phyloP scores from a whole-genome alignment of 2,113 vertebrate species.

The Dasyornis broadbenti region DNA sequence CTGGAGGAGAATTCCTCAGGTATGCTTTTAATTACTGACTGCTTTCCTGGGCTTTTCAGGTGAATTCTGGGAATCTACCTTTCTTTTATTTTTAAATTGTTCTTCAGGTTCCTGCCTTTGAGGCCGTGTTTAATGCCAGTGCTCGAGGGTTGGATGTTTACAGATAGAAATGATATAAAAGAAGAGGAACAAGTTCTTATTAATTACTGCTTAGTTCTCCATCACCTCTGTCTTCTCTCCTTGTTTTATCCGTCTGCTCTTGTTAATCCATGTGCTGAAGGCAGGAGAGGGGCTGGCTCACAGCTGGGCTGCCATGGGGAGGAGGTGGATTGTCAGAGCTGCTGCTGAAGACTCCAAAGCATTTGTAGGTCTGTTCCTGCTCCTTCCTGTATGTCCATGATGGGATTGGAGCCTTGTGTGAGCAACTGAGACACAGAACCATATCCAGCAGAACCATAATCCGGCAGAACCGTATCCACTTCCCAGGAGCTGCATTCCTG shows the following conservation, averaged over 20 bases:
- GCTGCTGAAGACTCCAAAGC: too few species aligned
- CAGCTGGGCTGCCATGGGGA: not conserved
- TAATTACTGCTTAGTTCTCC: not conserved
- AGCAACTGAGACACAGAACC: not conserved
- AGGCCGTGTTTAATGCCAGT: not conserved
- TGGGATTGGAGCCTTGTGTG: not conserved
- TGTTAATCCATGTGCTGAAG: not conserved
- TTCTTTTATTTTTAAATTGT: not conserved
- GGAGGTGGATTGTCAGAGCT: not conserved
- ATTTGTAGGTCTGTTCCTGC: not conserved
- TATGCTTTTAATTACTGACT: not conserved
- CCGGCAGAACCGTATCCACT: not conserved
- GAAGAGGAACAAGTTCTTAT: not conserved
- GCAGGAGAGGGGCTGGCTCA: not conserved
- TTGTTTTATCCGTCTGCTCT: not conserved
- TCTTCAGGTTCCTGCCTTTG: not conserved
- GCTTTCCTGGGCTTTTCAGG: not conserved
- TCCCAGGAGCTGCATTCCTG: not conserved
- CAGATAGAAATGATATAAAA: not conserved
- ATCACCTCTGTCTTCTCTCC: not conserved
- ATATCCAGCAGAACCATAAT: not conserved
- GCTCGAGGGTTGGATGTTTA: not conserved
- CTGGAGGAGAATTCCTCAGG: not conserved
- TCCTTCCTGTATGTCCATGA: not conserved
- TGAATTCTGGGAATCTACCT: not conserved